Conservation (phyloP, 2,113 vertebrate genomes). For the Nettapus auritus region DNA sequence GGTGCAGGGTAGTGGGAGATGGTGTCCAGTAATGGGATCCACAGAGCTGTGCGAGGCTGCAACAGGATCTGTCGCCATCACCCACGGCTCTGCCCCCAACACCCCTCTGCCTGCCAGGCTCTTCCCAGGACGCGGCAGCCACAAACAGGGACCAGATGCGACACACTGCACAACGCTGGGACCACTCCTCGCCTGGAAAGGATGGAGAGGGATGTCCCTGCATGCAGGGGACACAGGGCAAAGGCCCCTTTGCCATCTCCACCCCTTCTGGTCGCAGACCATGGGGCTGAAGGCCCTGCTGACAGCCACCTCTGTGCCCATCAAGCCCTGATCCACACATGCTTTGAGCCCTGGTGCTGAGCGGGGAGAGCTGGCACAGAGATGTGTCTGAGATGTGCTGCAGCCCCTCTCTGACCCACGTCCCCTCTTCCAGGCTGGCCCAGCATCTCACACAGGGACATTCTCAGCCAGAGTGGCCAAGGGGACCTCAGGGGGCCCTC, state of each 20-base stretch:
- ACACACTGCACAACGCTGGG: not conserved
- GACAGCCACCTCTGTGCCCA: not conserved
- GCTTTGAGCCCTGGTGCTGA: not conserved
- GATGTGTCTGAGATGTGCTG: not conserved
- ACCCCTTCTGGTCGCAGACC: not conserved
- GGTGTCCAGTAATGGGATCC: not conserved
- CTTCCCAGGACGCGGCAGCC: not conserved
- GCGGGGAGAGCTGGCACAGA: not conserved
- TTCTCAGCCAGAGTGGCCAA: not conserved
- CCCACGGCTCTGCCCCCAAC: not conserved
- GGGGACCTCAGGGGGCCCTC: not conserved
- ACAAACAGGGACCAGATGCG: not conserved
- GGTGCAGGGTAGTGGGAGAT: not conserved
- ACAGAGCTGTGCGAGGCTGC: not conserved
- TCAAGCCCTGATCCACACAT: fast-evolving
- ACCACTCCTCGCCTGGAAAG: not conserved
- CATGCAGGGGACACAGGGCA: not conserved
- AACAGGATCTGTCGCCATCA: not conserved
- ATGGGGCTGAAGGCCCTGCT: not conserved
- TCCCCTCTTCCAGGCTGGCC: not conserved
- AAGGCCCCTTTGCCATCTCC: not conserved
- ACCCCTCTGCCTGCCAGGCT: not conserved
- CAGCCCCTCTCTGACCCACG: not conserved
- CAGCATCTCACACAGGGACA: not conserved
- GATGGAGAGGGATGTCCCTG: not conserved